Evolutionary conservation across 2,888 invertebrate genomes (phyloP).

Genomic region (Cantharis lateralis): DNA sequence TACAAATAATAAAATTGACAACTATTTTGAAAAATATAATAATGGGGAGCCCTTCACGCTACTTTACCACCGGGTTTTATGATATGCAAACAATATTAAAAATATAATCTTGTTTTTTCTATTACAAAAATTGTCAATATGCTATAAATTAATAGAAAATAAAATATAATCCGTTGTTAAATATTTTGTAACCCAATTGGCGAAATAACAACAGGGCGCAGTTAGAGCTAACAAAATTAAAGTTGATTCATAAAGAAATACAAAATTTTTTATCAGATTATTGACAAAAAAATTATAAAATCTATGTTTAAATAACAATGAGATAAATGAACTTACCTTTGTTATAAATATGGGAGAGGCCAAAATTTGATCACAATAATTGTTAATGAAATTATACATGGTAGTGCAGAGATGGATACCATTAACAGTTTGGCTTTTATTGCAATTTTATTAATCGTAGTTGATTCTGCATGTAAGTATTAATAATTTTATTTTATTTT

Average conservation of each 20-base stretch:
- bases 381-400: neutral
- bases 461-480: neutral
- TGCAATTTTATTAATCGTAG: neutral
- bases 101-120: neutral
- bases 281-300: neutral
- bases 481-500: neutral
- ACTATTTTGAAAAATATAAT: no score
- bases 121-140: no score
- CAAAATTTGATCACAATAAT: neutral
- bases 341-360: neutral
- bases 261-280: neutral
- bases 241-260: neutral
- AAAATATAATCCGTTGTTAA: neutral
- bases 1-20: no score
- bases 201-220: neutral
- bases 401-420: neutral
- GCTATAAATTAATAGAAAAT: neutral
- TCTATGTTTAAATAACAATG: neutral
- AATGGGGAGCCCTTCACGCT: no score
- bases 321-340: neutral
- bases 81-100: no score
- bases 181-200: neutral
- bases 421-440: neutral
- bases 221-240: neutral
- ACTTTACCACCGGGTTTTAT: no score